These are phyloP conservation scores for Phasia obesa DNA, from an alignment of 2,888 invertebrate species.

Conservation along the genomic window DNA sequence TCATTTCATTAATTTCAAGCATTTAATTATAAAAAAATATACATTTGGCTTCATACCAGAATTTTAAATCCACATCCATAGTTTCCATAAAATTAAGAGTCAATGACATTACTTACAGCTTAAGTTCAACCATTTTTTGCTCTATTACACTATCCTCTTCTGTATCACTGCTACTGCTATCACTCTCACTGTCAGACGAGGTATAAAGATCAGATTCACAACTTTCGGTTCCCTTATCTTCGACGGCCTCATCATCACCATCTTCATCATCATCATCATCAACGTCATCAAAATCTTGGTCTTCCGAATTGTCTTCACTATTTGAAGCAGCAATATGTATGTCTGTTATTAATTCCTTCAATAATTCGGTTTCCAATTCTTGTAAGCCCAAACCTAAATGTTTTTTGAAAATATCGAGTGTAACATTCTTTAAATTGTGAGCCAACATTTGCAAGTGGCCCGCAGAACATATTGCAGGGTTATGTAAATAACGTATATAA, in stretches of 20 bases:
- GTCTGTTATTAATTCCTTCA: conserved; percentile 79
- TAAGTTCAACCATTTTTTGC: conserved; percentile 73
- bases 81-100: conserved; percentile 17
- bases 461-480: conserved; percentile 72
- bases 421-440: conserved; percentile 78
- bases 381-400: conserved; percentile 77
- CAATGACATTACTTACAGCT: conserved; percentile 59
- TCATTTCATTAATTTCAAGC: too few species aligned
- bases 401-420: conserved; percentile 77
- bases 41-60: conserved; percentile 3
- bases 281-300: conserved; percentile 70
- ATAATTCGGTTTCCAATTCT: conserved; percentile 79
- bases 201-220: conserved; percentile 62
- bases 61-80: conserved; percentile 44
- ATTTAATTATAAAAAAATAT: conserved; percentile 21
- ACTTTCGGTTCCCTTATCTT: conserved; percentile 67
- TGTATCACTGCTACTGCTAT: conserved; percentile 73
- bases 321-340: conserved; percentile 75
- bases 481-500: conserved; percentile 78
- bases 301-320: conserved; percentile 68
- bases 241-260: conserved; percentile 65
- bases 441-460: conserved; percentile 77
- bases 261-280: conserved; percentile 70
- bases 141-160: conserved; percentile 79
- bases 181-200: conserved; percentile 37